phyloP scores from a whole-genome alignment of 2,888 invertebrate species.

The Nasonovia ribisnigri region DNA sequence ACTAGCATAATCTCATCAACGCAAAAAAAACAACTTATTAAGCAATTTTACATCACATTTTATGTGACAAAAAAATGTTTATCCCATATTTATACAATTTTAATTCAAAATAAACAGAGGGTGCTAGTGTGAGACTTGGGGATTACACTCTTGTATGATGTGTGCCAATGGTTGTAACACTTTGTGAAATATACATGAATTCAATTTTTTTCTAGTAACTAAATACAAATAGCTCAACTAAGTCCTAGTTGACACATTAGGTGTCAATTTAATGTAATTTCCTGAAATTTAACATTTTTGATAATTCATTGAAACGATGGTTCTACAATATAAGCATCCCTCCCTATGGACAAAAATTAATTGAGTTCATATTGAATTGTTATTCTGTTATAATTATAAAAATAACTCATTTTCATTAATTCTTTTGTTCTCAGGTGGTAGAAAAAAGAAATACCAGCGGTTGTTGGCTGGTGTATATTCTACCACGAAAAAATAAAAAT shows the following conservation, averaged over 20 bases:
- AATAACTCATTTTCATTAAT: background rate
- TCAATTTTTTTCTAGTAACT: too few relatives aligned
- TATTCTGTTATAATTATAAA: background rate
- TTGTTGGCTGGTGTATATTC: conserved; percentile 50
- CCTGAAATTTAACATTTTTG: background rate
- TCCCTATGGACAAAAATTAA: background rate
- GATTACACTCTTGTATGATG: too few relatives aligned
- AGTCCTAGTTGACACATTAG: background rate
- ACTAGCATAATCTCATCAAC: too few relatives aligned
- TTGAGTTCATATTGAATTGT: too few relatives aligned
- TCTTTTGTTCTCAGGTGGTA: conserved; percentile 52
- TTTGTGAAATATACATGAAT: too few relatives aligned
- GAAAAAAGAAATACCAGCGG: conserved; percentile 61
- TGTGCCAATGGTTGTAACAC: too few relatives aligned
- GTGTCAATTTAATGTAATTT: background rate
- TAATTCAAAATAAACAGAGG: background rate
- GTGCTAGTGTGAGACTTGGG: too few relatives aligned
- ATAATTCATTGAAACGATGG: background rate
- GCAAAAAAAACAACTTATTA: too few relatives aligned
- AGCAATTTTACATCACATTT: too few relatives aligned
- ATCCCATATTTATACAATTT: background rate
- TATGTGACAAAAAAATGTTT: background rate
- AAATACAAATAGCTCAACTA: background rate
- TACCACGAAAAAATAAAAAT: conserved; percentile 54
- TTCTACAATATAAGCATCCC: background rate